Percentiles rank a stretch among this genome's conserved stretches.
These are phyloP conservation scores for Cryptus armator DNA, from an alignment of 2,888 invertebrate genomes.

Conservation along the genomic window DNA sequence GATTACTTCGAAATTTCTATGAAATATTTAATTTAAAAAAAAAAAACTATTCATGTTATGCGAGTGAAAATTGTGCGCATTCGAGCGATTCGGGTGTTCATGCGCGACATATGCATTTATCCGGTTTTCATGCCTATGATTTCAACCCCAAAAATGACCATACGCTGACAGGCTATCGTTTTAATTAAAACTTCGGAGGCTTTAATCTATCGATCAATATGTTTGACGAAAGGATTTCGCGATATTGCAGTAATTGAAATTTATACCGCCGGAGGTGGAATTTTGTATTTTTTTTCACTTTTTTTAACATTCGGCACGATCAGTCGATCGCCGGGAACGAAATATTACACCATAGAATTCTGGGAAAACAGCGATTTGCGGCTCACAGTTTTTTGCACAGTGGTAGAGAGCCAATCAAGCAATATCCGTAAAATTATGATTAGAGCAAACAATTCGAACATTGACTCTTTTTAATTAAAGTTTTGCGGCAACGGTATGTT, in stretches of 20 bases:
- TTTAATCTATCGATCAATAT: conserved; percentile 10
- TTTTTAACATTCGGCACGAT: background rate
- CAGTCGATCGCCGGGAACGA: background rate
- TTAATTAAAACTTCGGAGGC: background rate
- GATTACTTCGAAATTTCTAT: too few relatives aligned
- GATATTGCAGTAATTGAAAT: conserved; percentile 55
- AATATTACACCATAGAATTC: background rate
- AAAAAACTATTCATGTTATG: background rate
- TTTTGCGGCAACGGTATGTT: background rate
- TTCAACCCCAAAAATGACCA: background rate
- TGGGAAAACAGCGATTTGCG: background rate
- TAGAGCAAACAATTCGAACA: background rate
- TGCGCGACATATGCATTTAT: too few relatives aligned
- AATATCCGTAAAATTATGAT: background rate
- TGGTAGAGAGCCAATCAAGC: too few relatives aligned
- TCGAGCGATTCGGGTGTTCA: too few relatives aligned
- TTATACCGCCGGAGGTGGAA: conserved; percentile 10
- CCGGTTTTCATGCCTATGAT: background rate
- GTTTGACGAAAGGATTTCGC: conserved; percentile 21
- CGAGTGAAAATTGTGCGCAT: too few relatives aligned
- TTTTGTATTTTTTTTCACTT: conserved; percentile 47
- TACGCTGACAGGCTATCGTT: background rate
- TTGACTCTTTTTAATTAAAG: background rate
- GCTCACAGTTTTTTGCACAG: background rate
- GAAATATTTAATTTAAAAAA: background rate